These are phyloP conservation scores for Anabas testudineus DNA, from an alignment of 2,797 vertebrate genomes.

Conservation along the genomic window DNA sequence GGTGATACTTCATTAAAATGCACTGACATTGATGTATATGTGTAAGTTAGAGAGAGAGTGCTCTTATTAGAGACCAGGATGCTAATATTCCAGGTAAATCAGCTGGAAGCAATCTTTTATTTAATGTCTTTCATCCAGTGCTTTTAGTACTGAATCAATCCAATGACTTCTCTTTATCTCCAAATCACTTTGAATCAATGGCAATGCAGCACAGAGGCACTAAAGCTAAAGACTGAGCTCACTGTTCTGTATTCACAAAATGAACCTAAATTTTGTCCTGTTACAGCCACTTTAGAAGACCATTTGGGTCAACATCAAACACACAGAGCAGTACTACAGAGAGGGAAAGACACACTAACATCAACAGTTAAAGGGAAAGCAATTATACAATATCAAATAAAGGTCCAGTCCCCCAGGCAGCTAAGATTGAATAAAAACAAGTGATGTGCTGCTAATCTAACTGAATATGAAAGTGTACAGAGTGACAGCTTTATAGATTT, in stretches of 20 bases:
- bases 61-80: neutral
- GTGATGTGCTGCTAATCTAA: conserved; percentile 25
- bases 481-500: conserved; percentile 19
- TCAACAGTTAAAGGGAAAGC: conserved; percentile 36
- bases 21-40: conserved; percentile 11
- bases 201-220: conserved; percentile 44
- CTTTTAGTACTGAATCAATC: conserved; percentile 42
- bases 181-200: conserved; percentile 63
- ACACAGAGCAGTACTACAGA: neutral
- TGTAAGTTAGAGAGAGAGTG: neutral
- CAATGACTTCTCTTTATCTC: conserved; percentile 32
- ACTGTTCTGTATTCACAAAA: conserved; percentile 62
- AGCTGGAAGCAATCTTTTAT: conserved; percentile 42
- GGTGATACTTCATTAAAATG: conserved; percentile 31
- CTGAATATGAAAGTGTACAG: conserved; percentile 28
- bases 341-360: conserved; percentile 1
- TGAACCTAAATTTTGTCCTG: conserved; percentile 50
- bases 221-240: conserved; percentile 26
- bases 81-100: conserved; percentile 42
- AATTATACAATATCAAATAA: conserved; percentile 54
- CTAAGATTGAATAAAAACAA: conserved; percentile 23
- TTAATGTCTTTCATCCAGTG: conserved; percentile 38
- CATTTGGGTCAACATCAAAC: conserved; percentile 57
- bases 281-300: conserved; percentile 58
- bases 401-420: conserved; percentile 12